These are phyloP conservation scores for Pygoscelis adeliae DNA, from an alignment of 2,113 vertebrate genomes.

Conservation along the genomic window DNA sequence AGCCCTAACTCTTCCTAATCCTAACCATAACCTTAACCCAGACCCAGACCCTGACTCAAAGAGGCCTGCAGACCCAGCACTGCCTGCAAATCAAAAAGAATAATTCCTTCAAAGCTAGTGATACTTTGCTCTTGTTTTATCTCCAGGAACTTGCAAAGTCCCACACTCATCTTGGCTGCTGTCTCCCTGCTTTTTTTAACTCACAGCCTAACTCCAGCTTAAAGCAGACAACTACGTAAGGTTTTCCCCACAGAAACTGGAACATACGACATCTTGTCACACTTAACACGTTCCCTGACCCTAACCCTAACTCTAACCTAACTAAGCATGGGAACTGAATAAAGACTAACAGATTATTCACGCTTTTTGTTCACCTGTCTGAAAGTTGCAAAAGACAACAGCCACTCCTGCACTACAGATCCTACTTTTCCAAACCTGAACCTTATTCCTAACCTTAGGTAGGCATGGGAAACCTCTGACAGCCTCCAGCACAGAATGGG, in stretches of 20 bases:
- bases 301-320: not conserved
- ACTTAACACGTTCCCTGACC: not conserved
- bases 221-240: not conserved
- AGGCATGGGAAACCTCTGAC: not conserved
- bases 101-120: not conserved
- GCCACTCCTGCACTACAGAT: not conserved
- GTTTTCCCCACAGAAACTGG: not conserved
- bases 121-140: not conserved
- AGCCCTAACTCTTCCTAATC: not conserved
- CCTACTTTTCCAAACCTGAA: not conserved
- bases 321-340: not conserved
- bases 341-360: not conserved
- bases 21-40: not conserved
- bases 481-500: not conserved
- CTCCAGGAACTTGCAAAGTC: not conserved
- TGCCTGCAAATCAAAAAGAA: not conserved
- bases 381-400: not conserved
- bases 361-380: conserved; percentile 26
- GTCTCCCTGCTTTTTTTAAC: not conserved
- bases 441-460: not conserved
- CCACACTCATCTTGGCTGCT: not conserved
- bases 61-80: not conserved
- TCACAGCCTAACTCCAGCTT: not conserved
- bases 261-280: not conserved
- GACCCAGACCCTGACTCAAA: not conserved